Evolutionary conservation across 2,797 vertebrate genomes (phyloP).

Genomic region (Callimico goeldii): DNA sequence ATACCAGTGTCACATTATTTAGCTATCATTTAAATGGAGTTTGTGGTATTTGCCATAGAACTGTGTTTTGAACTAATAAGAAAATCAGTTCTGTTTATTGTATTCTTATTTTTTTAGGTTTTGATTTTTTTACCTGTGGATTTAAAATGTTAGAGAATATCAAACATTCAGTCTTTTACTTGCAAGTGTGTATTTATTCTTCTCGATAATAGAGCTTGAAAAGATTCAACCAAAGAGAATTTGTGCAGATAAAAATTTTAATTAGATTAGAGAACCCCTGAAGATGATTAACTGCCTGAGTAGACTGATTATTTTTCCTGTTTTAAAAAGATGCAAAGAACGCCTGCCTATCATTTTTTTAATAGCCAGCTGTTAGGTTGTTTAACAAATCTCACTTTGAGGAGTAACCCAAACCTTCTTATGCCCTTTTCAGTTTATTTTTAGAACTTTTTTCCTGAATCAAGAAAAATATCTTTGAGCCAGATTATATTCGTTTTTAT

Average conservation of each 20-base stretch:
- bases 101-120: slow-evolving; percentile 37
- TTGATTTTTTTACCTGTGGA: not conserved
- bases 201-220: not conserved
- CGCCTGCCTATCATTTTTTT: not conserved
- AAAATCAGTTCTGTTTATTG: slow-evolving; percentile 1
- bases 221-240: slow-evolving; percentile 49
- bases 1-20: not conserved
- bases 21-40: not conserved
- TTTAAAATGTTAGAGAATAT: slow-evolving; percentile 20
- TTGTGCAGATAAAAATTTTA: slow-evolving; percentile 13
- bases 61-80: slow-evolving; percentile 2
- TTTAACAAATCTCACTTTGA: slow-evolving; percentile 40
- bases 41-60: slow-evolving; percentile 1
- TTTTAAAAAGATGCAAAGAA: slow-evolving; percentile 18
- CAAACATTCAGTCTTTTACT: not conserved
- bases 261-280: not conserved
- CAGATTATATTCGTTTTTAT: not conserved
- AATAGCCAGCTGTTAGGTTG: not conserved
- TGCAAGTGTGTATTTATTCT: slow-evolving; percentile 23
- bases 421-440: slow-evolving; percentile 13
- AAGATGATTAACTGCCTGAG: not conserved
- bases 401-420: not conserved
- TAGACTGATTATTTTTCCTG: slow-evolving; percentile 31
- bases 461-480: slow-evolving; percentile 55
- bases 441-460: slow-evolving; percentile 34